Percentiles rank a stretch among this genome's conserved stretches.
These are phyloP conservation scores for Phymatocera aterrima DNA, from an alignment of 2,888 invertebrate genomes.

Conservation along the genomic window DNA sequence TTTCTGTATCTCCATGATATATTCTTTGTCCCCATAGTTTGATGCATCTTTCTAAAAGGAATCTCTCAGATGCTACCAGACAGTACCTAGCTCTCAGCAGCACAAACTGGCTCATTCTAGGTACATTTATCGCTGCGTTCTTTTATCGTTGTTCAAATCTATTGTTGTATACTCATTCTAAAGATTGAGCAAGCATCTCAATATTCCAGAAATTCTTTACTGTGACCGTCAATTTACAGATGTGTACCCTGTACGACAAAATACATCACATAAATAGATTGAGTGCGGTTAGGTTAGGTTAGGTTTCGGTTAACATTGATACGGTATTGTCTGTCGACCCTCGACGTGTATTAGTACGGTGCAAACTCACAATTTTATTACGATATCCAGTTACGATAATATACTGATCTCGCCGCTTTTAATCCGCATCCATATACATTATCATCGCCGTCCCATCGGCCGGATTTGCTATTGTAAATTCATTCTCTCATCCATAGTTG, in stretches of 20 bases:
- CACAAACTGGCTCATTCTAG: constrained; percentile 60
- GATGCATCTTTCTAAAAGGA: constrained; percentile 61
- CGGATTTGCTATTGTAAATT: no score
- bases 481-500: no score
- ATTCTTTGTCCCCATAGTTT: constrained; percentile 59
- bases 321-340: no score
- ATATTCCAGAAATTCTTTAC: background rate
- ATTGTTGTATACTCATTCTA: background rate
- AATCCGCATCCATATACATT: background rate
- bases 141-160: background rate
- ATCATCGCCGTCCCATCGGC: no score
- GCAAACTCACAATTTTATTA: background rate
- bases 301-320: background rate
- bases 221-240: background rate
- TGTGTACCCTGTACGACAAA: background rate
- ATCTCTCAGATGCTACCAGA: constrained; percentile 56
- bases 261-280: background rate
- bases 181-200: background rate
- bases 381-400: background rate
- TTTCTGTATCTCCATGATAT: constrained; percentile 59
- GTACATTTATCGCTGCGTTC: background rate
- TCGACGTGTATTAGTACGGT: background rate
- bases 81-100: constrained; percentile 56
- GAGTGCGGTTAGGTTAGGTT: background rate
- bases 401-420: background rate